A percentile compares a stretch with the other conserved stretches of the same genome.
Evolutionary conservation across 64 coral and sea anemone genomes (phyloP).

Genomic region (Acropora tenuis): DNA sequence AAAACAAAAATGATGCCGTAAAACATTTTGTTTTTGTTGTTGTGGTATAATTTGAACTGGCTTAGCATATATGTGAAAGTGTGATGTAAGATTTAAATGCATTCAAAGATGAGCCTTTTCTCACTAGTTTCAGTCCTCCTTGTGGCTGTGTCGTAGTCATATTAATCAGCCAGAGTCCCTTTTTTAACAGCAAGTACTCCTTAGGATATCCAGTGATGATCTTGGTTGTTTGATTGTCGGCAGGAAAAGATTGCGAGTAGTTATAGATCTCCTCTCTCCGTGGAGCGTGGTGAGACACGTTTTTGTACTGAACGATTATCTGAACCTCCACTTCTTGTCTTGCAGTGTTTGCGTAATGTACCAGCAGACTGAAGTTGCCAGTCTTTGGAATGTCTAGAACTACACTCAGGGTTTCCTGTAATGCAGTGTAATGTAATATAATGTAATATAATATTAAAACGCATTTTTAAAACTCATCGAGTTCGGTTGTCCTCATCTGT

Average conservation of each 20-base stretch:
- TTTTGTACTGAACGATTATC: conserved; percentile 5
- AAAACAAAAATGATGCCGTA: too few relatives aligned
- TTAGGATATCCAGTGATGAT: background rate
- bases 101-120: background rate
- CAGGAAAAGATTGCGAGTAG: background rate
- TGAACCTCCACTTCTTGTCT: background rate
- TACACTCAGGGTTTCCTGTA: conserved; percentile 32
- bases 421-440: background rate
- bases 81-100: background rate
- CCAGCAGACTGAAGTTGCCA: conserved; percentile 43
- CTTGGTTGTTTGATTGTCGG: background rate
- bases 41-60: background rate
- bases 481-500: too few relatives aligned
- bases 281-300: background rate
- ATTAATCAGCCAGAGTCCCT: conserved; percentile 44
- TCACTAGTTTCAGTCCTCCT: conserved; percentile 57
- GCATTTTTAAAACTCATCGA: too few relatives aligned
- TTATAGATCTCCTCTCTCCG: background rate
- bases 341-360: conserved; percentile 20
- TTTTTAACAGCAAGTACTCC: background rate
- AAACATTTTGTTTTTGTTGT: too few relatives aligned
- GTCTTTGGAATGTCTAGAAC: conserved; percentile 56
- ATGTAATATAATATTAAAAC: too few relatives aligned
- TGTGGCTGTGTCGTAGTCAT: background rate
- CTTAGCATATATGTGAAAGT: background rate